phyloP scores from a whole-genome alignment of 1,140 invertebrate genomes.

The Melitaea cinxia region DNA sequence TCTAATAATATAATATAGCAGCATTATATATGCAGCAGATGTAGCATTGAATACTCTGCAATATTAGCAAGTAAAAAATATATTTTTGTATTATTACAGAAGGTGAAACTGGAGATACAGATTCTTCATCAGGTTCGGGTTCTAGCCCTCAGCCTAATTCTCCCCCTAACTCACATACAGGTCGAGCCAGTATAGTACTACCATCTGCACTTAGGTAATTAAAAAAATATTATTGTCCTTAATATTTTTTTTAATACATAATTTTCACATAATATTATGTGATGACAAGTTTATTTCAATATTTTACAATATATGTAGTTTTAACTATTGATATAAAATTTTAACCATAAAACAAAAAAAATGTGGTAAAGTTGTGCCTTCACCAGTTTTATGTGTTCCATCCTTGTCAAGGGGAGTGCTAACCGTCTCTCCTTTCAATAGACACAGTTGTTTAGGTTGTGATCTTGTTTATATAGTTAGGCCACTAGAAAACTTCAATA shows the following conservation, averaged over 20 bases:
- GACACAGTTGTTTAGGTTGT: constrained; percentile 15
- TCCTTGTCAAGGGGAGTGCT: constrained; percentile 54
- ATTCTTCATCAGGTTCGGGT: constrained; percentile 62
- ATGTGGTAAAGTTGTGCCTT: constrained; percentile 51
- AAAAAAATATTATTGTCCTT: background rate
- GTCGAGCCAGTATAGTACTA: constrained; percentile 62
- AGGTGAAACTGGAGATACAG: constrained; percentile 64
- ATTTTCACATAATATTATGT: too few species aligned
- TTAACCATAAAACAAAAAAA: constrained; percentile 35
- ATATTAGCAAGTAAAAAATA: background rate
- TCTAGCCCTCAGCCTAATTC: constrained; percentile 54
- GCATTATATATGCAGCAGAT: background rate
- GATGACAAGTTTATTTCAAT: too few species aligned
- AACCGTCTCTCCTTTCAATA: constrained; percentile 53
- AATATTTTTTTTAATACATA: too few species aligned
- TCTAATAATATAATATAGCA: background rate
- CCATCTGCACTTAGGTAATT: constrained; percentile 68
- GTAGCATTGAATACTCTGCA: too few species aligned
- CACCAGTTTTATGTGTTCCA: constrained; percentile 47
- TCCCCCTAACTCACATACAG: constrained; percentile 47
- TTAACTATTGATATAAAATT: background rate
- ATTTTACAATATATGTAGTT: too few species aligned
- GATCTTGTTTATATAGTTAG: constrained; percentile 29
- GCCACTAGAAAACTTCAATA: constrained; percentile 24
- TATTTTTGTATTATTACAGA: constrained; percentile 40